Percentiles rank a stretch among this genome's conserved stretches.
Conservation (phyloP, 1,140 invertebrate species). For the Schlechtendalia chinensis region DNA sequence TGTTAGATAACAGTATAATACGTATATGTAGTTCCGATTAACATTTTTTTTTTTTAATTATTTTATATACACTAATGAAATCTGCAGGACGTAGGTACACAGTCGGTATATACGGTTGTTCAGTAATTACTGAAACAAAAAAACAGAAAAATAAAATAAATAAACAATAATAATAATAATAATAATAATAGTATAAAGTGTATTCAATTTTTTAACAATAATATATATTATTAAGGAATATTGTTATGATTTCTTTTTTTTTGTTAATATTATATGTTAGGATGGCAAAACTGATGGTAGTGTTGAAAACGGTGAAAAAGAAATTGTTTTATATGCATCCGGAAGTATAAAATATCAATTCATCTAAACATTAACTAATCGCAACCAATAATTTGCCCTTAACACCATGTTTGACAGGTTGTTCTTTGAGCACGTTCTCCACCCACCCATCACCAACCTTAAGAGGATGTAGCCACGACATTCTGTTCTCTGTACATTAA, state of each 20-base stretch:
- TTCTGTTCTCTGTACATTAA: no score
- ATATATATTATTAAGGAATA: not conserved
- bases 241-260: not conserved
- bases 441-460: not conserved
- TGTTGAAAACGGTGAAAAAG: not conserved
- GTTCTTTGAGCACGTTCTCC: not conserved
- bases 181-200: not conserved
- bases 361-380: not conserved
- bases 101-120: not conserved
- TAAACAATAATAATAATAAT: not conserved
- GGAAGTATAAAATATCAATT: not conserved
- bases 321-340: not conserved
- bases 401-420: not conserved
- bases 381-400: not conserved
- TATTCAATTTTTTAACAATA: not conserved
- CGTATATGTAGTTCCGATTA: constrained; percentile 8
- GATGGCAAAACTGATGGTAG: not conserved
- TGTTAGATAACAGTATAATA: constrained; percentile 18
- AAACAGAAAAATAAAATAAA: constrained; percentile 8
- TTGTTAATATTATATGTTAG: not conserved
- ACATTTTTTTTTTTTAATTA: not conserved
- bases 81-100: not conserved
- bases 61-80: constrained; percentile 28
- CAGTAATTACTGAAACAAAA: constrained; percentile 38
- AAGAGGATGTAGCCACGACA: not conserved